These are phyloP conservation scores for Anoura caudifer DNA, from an alignment of 2,113 vertebrate species.

Conservation along the genomic window DNA sequence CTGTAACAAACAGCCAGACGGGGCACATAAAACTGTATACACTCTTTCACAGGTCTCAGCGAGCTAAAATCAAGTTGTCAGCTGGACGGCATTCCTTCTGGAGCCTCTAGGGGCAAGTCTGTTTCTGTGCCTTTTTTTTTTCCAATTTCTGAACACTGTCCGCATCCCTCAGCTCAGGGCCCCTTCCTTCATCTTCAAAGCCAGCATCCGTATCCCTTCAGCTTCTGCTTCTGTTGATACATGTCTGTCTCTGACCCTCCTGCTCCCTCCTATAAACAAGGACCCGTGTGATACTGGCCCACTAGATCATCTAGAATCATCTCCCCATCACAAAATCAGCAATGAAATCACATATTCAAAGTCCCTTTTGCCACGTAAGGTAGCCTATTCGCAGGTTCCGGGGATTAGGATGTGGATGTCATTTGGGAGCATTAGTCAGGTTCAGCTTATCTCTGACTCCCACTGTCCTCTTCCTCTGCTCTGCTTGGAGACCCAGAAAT, in stretches of 20 bases:
- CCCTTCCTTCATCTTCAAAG: neutral
- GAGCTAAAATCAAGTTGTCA: neutral
- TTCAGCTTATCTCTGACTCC: neutral
- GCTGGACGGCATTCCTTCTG: neutral
- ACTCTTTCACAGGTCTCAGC: neutral
- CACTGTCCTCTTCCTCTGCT: neutral
- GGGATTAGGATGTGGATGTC: neutral
- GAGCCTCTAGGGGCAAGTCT: neutral
- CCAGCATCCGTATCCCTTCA: neutral
- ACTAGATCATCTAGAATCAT: accelerated
- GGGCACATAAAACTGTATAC: neutral
- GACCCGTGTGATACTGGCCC: no score
- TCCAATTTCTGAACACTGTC: neutral
- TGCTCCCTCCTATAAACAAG: neutral
- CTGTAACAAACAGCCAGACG: no score
- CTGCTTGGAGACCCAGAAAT: neutral
- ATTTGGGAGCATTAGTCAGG: neutral
- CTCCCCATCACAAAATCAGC: neutral
- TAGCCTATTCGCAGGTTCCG: no score
- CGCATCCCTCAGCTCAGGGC: neutral
- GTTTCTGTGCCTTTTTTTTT: neutral
- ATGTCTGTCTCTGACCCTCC: no score
- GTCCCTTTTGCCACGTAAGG: neutral
- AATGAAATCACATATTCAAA: neutral
- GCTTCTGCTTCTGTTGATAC: neutral